These are phyloP conservation scores for Petrocephalus sullivani DNA, from an alignment of 2,797 vertebrate species.

Conservation along the genomic window DNA sequence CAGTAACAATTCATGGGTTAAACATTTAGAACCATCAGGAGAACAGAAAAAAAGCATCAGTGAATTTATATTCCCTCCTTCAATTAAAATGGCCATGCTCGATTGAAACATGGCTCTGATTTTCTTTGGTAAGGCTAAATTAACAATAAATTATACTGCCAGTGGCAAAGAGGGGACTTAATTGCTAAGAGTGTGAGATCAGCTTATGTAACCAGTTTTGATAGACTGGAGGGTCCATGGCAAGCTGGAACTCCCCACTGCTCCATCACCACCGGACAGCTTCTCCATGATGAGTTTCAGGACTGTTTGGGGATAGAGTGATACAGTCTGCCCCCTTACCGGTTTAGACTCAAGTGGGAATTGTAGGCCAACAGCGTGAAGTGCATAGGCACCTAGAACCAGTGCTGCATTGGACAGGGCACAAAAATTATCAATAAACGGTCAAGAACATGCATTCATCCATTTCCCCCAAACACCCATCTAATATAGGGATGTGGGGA, in stretches of 20 bases:
- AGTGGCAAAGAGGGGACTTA: conserved; percentile 2
- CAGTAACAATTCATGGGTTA: not conserved
- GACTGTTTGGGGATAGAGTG: not conserved
- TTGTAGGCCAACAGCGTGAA: not conserved
- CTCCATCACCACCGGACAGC: not conserved
- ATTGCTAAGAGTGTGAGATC: conserved; percentile 20
- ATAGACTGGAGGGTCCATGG: not conserved
- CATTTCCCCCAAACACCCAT: not conserved
- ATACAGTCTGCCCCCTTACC: not conserved
- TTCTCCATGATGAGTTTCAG: not conserved
- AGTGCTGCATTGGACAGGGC: not conserved
- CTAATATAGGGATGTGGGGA: too few species aligned
- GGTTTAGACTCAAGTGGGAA: not conserved
- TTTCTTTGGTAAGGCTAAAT: conserved; percentile 10
- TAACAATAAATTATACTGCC: conserved; percentile 19
- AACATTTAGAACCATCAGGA: not conserved
- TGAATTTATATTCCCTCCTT: not conserved
- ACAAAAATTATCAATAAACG: not conserved
- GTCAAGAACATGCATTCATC: not conserved
- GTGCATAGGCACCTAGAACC: not conserved
- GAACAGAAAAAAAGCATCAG: not conserved
- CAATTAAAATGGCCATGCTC: conserved; percentile 6
- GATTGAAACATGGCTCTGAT: conserved; percentile 19
- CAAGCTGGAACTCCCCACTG: not conserved
- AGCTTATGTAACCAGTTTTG: conserved; percentile 3